Percentiles rank a stretch among this genome's conserved stretches.
phyloP scores from a whole-genome alignment of 64 coral and sea anemone genomes.

The Dendronephthya gigantea region DNA sequence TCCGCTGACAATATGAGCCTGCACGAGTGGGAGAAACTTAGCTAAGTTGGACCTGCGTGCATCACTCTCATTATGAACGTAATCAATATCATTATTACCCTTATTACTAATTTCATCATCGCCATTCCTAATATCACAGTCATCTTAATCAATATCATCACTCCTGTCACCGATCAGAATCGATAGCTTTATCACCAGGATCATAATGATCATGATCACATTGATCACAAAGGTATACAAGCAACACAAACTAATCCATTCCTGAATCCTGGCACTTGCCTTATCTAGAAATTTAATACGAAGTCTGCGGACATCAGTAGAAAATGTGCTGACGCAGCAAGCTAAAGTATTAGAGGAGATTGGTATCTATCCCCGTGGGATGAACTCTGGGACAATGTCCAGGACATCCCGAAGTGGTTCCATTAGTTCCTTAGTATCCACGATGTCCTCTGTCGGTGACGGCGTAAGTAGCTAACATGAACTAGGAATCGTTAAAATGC shows the following conservation, averaged over 20 bases:
- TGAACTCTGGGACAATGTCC: not conserved
- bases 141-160: too few species aligned
- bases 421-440: not conserved
- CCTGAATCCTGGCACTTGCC: too few species aligned
- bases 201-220: not conserved
- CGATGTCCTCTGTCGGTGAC: not conserved
- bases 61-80: too few species aligned
- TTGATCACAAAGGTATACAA: not conserved
- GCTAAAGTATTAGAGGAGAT: slow-evolving; percentile 43
- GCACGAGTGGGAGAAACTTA: too few species aligned
- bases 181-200: too few species aligned
- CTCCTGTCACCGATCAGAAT: too few species aligned
- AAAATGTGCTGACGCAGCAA: slow-evolving; percentile 49
- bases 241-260: not conserved
- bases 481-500: not conserved
- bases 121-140: too few species aligned
- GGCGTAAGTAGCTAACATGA: not conserved
- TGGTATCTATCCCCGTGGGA: not conserved
- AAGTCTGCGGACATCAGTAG: slow-evolving; percentile 58
- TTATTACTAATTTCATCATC: too few species aligned
- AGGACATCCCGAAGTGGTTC: slow-evolving; percentile 6
- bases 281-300: slow-evolving; percentile 52
- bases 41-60: too few species aligned
- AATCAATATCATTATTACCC: too few species aligned
- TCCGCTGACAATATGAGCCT: too few species aligned